Base-by-base conservation (phyloP, 2,113 vertebrate species). In the Phasianus colchicus region DNA sequence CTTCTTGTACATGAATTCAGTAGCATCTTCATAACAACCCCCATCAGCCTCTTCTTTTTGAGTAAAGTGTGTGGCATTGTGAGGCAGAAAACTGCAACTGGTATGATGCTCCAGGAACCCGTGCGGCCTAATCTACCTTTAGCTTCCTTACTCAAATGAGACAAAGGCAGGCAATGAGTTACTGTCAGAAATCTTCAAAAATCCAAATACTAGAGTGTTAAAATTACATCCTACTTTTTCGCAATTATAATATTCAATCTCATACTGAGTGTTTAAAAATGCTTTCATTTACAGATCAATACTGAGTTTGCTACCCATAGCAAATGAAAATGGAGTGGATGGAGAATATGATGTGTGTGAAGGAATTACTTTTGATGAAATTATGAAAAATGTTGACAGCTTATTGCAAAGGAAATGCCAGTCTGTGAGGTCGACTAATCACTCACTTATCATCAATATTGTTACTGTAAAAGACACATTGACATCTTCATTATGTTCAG, bases 361-460 rank as follows among this genome's bases (percentile, higher is more conserved):
- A 93, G 98, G 97, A 89, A 98, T 99, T 95, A 98, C 98, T 72
- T 99, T 99, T 88, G 98, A 99, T 86, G 98, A 98, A 90, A 97
- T 99, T 84, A 96, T 96, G 71, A 97, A 97, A 97, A 96, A 98
- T 63, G 96, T 98, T 19, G 97, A 98, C 30, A 88, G 78, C 55
- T 89, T 96, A 47, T 78, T 99, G 45, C 97, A 98, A 93, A 99
- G 98, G 95, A 98, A 96, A 21, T 99, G 99, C 93, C 95, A 70
- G 40, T 96, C 96, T 76, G n/a, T 88, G 61, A 97, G 93, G 36
- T 94, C 97, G 60, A 80, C 92, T 74, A 94, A 90, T 24, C 96
- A 97, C 27, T 97, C 98, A 24, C 97, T 99, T 93, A 97, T 98
- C 63, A 96, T 99, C 95, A 99, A 99, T 97, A 98, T 99, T 83